Conservation (phyloP, 2,888 invertebrate species). For the Chymomyza fuscimana region DNA sequence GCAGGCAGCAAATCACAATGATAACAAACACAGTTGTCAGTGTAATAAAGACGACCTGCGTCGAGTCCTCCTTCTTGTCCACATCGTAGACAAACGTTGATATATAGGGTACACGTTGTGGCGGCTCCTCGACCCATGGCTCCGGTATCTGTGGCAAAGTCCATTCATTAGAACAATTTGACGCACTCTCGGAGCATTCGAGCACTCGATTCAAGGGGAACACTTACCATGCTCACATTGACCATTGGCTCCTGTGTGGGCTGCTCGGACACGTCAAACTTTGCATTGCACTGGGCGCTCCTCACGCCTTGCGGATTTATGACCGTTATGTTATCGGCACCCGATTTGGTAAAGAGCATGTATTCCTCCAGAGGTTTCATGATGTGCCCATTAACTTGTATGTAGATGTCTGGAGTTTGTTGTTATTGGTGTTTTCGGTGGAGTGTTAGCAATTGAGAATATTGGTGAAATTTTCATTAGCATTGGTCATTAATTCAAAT, state of each 20-base stretch:
- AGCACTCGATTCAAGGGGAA: neutral
- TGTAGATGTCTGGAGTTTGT: slow-evolving; percentile 86
- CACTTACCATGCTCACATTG: slow-evolving; percentile 83
- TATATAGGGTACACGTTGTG: slow-evolving; percentile 87
- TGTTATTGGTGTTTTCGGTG: neutral
- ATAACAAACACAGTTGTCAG: slow-evolving; percentile 87
- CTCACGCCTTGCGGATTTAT: slow-evolving; percentile 92
- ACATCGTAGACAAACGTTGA: slow-evolving; percentile 86
- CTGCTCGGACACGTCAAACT: slow-evolving; percentile 85
- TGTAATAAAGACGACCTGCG: slow-evolving; percentile 89
- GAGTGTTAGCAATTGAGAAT: slow-evolving; percentile 37
- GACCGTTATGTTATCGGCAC: slow-evolving; percentile 91
- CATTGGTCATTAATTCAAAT: slow-evolving; percentile 73
- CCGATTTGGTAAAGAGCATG: slow-evolving; percentile 93
- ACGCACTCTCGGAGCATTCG: neutral
- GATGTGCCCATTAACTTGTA: slow-evolving; percentile 88
- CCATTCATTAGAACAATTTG: slow-evolving; percentile 57
- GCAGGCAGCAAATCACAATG: slow-evolving; percentile 84
- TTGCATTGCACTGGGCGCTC: slow-evolving; percentile 91
- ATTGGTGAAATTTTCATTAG: slow-evolving; percentile 64
- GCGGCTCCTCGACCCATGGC: slow-evolving; percentile 90
- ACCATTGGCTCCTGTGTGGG: slow-evolving; percentile 82
- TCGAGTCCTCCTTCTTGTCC: slow-evolving; percentile 89
- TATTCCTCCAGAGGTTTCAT: slow-evolving; percentile 95
- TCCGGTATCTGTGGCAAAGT: slow-evolving; percentile 64